phyloP scores from a whole-genome alignment of 2,888 invertebrate species.

The Polydrusus tereticollis region DNA sequence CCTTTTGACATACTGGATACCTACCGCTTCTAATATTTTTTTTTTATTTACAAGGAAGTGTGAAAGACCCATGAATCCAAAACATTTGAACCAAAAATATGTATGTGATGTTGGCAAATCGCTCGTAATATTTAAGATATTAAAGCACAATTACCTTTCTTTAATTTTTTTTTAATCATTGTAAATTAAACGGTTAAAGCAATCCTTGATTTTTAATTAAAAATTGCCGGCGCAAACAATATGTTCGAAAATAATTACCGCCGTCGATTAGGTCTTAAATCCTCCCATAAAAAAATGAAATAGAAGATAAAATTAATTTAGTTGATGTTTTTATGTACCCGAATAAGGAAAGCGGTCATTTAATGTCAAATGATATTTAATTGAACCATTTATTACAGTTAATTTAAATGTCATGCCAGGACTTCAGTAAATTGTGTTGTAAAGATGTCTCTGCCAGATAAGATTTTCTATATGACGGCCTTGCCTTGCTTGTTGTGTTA shows the following conservation, averaged over 20 bases:
- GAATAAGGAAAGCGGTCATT: conserved; percentile 32
- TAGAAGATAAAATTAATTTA: conserved; percentile 2
- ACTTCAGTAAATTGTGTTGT: conserved; percentile 43
- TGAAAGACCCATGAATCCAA: no score
- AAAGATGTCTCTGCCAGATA: conserved; percentile 40
- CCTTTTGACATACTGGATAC: no score
- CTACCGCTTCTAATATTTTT: no score
- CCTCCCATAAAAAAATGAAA: not conserved
- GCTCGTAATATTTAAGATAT: no score
- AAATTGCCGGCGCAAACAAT: no score
- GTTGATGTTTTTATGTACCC: conserved; percentile 4
- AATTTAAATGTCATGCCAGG: conserved; percentile 42
- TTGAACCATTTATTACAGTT: conserved; percentile 45
- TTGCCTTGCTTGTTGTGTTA: conserved; percentile 23
- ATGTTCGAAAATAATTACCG: not conserved
- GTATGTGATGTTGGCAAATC: no score
- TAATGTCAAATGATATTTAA: conserved; percentile 44
- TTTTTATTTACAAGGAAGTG: no score
- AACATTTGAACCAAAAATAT: no score
- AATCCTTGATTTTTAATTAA: no score
- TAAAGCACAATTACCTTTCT: no score
- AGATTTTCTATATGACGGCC: conserved; percentile 32
- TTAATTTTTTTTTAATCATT: no score
- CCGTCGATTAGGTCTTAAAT: not conserved
- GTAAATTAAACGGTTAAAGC: no score